These are phyloP conservation scores for Trididemnum nubilum DNA, from an alignment of 23 tunicate genomes.

Conservation along the genomic window DNA sequence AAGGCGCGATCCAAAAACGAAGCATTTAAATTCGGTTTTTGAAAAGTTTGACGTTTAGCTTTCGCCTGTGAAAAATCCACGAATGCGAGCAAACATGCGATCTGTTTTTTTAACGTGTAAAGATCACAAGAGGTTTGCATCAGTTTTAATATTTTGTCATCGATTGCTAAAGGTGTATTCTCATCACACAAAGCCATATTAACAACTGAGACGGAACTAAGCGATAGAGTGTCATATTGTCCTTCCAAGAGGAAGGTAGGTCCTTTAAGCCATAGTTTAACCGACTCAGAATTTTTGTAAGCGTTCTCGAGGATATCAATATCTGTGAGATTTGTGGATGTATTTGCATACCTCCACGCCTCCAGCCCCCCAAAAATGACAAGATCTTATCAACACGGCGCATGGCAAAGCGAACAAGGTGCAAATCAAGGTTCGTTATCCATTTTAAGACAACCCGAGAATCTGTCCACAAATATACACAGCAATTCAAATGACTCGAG, in stretches of 20 bases:
- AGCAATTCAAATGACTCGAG: neutral
- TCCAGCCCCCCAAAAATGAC: neutral
- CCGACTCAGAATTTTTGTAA: neutral
- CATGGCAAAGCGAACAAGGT: neutral
- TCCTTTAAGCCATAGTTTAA: neutral
- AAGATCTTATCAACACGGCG: constrained; percentile 14
- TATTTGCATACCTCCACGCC: neutral
- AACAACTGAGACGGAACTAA: neutral
- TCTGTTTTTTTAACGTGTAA: neutral
- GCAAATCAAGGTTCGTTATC: constrained; percentile 12
- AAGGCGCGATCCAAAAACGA: neutral
- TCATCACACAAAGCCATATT: neutral
- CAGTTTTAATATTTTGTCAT: neutral
- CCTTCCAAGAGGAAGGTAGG: neutral
- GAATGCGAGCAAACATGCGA: neutral
- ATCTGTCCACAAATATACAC: neutral
- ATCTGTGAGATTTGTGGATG: neutral
- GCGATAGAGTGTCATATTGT: neutral
- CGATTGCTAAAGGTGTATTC: neutral
- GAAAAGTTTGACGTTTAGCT: neutral
- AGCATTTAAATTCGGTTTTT: neutral
- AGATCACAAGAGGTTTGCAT: neutral
- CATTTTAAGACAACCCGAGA: constrained; percentile 1
- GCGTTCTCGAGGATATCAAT: neutral
- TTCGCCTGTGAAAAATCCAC: neutral